Evolutionary conservation across 64 coral and sea anemone species (phyloP).

Genomic region (Catalaphyllia jardinei): DNA sequence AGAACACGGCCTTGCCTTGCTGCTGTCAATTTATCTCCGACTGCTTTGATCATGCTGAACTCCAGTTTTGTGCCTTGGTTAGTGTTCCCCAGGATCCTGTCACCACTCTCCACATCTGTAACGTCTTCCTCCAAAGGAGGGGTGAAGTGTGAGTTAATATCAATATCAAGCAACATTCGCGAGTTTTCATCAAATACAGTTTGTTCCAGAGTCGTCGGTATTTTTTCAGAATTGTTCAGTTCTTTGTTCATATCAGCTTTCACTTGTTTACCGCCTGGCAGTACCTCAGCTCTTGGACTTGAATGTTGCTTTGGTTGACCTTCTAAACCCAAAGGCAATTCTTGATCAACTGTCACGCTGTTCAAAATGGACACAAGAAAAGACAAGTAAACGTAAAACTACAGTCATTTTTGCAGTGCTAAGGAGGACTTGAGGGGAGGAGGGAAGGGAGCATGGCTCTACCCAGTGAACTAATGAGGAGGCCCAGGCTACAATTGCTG

Average conservation of each 20-base stretch:
- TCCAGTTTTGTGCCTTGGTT: slow-evolving; percentile 17
- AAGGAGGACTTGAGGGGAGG: no score
- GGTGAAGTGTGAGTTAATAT: slow-evolving; percentile 82
- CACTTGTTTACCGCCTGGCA: background rate
- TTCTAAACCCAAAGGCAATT: slow-evolving; percentile 31
- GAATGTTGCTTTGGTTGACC: slow-evolving; percentile 31
- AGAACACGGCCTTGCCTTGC: slow-evolving; percentile 45
- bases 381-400: background rate
- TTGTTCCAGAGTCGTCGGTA: slow-evolving; percentile 11
- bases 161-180: slow-evolving; percentile 66
- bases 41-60: slow-evolving; percentile 8
- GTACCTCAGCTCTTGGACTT: slow-evolving; percentile 17
- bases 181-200: slow-evolving; percentile 40
- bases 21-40: slow-evolving; percentile 31
- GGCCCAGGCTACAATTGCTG: no score
- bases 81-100: background rate
- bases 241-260: background rate
- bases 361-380: background rate
- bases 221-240: background rate
- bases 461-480: no score
- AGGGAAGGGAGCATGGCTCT: no score
- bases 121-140: slow-evolving; percentile 60
- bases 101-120: background rate
- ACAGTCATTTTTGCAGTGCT: background rate
- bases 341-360: background rate